Conservation (phyloP, 1,140 invertebrate genomes). For the Drosophila pachea region DNA sequence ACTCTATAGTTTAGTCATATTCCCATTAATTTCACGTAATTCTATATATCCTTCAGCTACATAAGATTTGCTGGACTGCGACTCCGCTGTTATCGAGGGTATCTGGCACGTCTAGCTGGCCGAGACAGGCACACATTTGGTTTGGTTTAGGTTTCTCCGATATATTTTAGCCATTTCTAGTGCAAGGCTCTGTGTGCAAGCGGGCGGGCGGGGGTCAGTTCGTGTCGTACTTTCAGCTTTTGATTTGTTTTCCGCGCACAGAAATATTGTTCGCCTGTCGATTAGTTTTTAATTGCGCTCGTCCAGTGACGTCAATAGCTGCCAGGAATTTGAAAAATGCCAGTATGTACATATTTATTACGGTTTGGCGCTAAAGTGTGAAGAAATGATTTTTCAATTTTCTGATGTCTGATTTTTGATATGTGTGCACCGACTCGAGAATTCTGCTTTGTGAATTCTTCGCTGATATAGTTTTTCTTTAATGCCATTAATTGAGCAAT, state of each 20-base stretch:
- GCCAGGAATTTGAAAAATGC: conserved; percentile 23
- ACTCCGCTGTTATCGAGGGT: background rate
- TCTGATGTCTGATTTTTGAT: conserved; percentile 35
- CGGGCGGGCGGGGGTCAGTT: conserved; percentile 7
- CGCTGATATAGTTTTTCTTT: conserved; percentile 71
- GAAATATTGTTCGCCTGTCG: conserved; percentile 44
- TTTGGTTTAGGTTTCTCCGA: conserved; percentile 20
- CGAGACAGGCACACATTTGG: background rate
- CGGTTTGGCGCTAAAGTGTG: conserved; percentile 33
- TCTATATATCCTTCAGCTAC: background rate
- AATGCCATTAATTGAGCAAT: conserved; percentile 70
- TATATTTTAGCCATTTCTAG: conserved; percentile 1
- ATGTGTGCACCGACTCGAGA: no score
- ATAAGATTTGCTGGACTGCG: background rate
- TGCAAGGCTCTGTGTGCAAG: background rate
- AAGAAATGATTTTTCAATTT: conserved; percentile 67
- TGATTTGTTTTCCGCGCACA: conserved; percentile 40
- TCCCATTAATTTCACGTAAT: background rate
- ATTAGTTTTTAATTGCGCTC: conserved; percentile 71
- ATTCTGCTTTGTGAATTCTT: no score
- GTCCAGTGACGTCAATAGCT: conserved; percentile 62
- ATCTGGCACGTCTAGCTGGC: background rate
- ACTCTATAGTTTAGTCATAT: background rate
- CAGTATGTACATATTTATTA: conserved; percentile 11
- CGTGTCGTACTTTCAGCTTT: conserved; percentile 38